A percentile compares a stretch with the other conserved stretches of the same genome.
Conservation (phyloP, 2,113 vertebrate genomes). For the Thalassoma bifasciatum region DNA sequence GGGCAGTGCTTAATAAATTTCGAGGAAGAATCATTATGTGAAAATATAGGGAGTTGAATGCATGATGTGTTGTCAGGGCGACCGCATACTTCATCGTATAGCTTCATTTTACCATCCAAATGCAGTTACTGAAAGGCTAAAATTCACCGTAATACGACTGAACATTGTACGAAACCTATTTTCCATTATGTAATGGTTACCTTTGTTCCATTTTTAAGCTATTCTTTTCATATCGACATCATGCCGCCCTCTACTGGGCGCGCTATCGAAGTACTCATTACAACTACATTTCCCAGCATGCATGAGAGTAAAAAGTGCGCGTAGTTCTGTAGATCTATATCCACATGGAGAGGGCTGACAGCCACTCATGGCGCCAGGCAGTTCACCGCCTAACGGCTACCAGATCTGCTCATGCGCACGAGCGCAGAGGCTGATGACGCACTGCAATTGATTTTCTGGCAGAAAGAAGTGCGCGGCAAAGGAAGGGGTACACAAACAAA, state of each 20-base stretch:
- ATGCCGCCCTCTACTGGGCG: conserved; percentile 51
- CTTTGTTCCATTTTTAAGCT: conserved; percentile 38
- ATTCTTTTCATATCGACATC: neutral
- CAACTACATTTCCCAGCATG: conserved; percentile 63
- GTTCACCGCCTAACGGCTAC: rapidly evolving
- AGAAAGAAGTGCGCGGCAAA: conserved; percentile 84
- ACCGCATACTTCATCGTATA: neutral
- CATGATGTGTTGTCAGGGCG: too few species aligned
- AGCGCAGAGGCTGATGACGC: neutral
- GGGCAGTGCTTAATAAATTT: neutral
- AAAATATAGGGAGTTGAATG: too few species aligned
- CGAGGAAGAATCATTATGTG: too few species aligned
- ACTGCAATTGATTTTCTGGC: conserved; percentile 25
- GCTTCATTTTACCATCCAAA: neutral
- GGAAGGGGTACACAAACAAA: conserved; percentile 82
- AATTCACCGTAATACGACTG: neutral
- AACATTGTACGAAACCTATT: neutral
- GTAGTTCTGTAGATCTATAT: neutral
- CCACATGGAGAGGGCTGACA: neutral
- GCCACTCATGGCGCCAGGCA: rapidly evolving
- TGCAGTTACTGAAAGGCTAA: neutral
- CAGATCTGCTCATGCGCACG: conserved; percentile 49
- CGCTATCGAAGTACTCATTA: neutral
- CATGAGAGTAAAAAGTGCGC: neutral
- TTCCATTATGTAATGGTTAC: conserved; percentile 65